These are phyloP conservation scores for Gambelia wislizenii DNA, from an alignment of 2,797 vertebrate species.

Conservation along the genomic window DNA sequence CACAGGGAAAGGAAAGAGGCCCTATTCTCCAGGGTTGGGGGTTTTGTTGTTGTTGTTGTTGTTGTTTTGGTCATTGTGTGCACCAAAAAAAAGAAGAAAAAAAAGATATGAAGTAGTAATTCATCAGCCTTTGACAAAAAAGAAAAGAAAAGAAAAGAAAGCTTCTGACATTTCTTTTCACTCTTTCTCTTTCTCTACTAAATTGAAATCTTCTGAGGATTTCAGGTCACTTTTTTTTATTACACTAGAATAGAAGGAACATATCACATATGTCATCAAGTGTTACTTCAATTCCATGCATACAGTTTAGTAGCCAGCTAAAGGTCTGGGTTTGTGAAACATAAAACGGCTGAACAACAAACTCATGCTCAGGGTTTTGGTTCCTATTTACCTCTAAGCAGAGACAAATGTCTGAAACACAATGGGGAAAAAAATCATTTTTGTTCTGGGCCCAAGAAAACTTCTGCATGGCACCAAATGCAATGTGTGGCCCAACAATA, in stretches of 20 bases:
- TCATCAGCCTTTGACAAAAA: background rate
- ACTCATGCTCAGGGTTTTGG: background rate
- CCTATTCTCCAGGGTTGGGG: background rate
- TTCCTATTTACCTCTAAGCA: background rate
- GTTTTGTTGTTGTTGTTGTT: background rate
- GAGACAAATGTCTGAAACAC: background rate
- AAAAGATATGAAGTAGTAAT: conserved; percentile 19
- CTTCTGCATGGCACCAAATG: background rate
- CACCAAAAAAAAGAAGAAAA: background rate
- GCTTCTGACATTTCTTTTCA: background rate
- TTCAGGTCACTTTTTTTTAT: rapidly evolving
- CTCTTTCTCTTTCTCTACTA: rapidly evolving
- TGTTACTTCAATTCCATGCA: background rate
- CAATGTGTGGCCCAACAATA: background rate
- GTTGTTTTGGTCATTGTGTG: background rate
- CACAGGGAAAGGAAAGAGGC: rapidly evolving
- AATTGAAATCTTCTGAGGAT: conserved; percentile 10
- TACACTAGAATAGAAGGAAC: background rate
- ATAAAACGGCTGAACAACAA: background rate
- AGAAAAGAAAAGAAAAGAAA: background rate
- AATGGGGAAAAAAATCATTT: background rate
- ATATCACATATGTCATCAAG: background rate
- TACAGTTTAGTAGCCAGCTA: background rate
- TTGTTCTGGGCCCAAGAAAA: background rate
- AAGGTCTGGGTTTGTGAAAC: background rate